phyloP scores from a whole-genome alignment of 1,140 invertebrate species.

The Nephotettix cincticeps region DNA sequence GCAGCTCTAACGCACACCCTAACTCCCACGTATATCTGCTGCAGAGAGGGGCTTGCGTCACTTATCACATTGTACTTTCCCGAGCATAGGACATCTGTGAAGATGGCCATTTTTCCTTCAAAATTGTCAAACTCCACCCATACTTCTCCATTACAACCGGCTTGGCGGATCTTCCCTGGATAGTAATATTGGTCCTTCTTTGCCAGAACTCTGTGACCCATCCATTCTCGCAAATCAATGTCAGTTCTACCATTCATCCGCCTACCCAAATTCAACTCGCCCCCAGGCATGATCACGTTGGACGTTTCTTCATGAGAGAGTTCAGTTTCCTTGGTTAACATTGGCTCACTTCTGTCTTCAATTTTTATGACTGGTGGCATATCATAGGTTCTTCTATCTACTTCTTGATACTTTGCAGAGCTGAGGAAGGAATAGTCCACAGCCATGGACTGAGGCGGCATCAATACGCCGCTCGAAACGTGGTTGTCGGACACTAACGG shows the following conservation, averaged over 20 bases:
- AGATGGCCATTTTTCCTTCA: conserved; percentile 59
- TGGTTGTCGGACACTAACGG: conserved; percentile 24
- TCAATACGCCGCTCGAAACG: conserved; percentile 46
- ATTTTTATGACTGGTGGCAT: conserved; percentile 24
- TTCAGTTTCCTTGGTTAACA: conserved; percentile 18
- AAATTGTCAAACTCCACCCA: conserved; percentile 71
- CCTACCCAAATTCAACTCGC: background rate
- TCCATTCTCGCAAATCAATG: conserved; percentile 88
- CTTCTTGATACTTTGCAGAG: conserved; percentile 20
- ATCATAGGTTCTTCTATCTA: conserved; percentile 11
- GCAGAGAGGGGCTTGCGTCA: conserved; percentile 85
- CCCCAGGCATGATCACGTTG: conserved; percentile 2
- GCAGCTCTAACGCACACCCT: conserved; percentile 62
- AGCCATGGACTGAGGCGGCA: conserved; percentile 57
- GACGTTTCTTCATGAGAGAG: background rate
- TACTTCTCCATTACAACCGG: conserved; percentile 58
- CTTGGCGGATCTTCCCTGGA: conserved; percentile 72
- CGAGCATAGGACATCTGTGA: conserved; percentile 50
- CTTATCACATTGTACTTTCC: conserved; percentile 87
- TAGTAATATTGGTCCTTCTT: conserved; percentile 79
- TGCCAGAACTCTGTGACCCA: conserved; percentile 85
- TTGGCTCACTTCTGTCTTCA: conserved; percentile 27
- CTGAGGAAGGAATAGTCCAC: conserved; percentile 57
- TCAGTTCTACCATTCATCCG: conserved; percentile 31
- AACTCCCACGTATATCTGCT: conserved; percentile 66